Conservation (phyloP, 53 echinoderm and acorn worm species). For the Luidia sarsii region DNA sequence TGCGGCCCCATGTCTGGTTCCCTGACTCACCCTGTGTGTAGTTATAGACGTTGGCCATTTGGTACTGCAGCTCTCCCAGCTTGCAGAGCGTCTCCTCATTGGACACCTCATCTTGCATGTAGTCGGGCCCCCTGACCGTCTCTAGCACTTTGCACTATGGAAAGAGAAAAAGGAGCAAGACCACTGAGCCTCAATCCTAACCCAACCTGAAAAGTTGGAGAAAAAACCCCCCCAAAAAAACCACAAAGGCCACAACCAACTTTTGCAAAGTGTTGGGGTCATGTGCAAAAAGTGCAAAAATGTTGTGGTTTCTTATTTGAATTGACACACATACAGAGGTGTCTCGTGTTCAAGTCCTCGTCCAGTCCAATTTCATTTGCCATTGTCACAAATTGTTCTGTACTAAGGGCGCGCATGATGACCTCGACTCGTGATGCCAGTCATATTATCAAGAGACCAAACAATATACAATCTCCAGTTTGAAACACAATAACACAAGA, state of each 20-base stretch:
- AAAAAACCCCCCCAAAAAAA: too few species aligned
- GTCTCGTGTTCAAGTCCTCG: background rate
- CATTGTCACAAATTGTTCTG: too few species aligned
- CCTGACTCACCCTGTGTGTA: constrained; percentile 82
- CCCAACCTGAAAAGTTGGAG: too few species aligned
- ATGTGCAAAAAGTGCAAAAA: background rate
- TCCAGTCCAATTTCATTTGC: too few species aligned
- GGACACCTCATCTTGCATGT: constrained; percentile 64
- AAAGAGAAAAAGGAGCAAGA: background rate
- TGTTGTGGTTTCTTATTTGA: background rate
- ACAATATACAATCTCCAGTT: too few species aligned
- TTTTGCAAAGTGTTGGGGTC: background rate
- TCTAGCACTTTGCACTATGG: constrained; percentile 73
- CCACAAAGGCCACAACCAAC: too few species aligned
- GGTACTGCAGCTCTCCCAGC: constrained; percentile 52
- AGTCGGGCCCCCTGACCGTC: constrained; percentile 74
- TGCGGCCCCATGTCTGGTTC: background rate
- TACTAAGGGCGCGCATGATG: too few species aligned
- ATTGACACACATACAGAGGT: background rate
- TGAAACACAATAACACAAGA: too few species aligned
- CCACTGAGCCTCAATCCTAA: too few species aligned
- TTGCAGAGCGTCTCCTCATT: constrained; percentile 55
- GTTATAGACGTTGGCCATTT: constrained; percentile 78
- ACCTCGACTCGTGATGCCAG: too few species aligned
- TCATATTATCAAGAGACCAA: too few species aligned